A percentile compares a stretch with the other conserved stretches of the same genome.
Evolutionary conservation across 2,888 invertebrate species (phyloP).

Genomic region (Agrilus biguttatus): DNA sequence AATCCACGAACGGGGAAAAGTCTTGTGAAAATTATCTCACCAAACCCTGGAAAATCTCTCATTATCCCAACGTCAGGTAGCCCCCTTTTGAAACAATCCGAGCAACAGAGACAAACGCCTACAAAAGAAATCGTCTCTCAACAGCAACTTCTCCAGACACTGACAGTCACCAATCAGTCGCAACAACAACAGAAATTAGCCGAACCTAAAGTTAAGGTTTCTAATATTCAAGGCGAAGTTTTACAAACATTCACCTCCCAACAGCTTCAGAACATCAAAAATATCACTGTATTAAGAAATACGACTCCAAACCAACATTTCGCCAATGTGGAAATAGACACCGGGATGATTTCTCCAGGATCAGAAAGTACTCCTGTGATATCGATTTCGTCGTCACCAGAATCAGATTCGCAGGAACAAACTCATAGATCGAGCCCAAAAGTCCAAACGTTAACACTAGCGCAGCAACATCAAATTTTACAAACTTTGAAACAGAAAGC

Average conservation of each 20-base stretch:
- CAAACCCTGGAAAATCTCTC: conserved; percentile 30
- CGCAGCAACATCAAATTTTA: conserved; percentile 33
- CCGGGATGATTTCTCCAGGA: neutral
- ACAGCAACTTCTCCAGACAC: conserved; percentile 25
- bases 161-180: conserved; percentile 21
- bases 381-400: conserved; percentile 5
- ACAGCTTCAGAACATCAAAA: conserved; percentile 28
- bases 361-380: neutral
- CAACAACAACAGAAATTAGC: conserved; percentile 17
- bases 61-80: conserved; percentile 33
- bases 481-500: conserved; percentile 31
- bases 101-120: conserved; percentile 18
- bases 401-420: conserved; percentile 11
- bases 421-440: conserved; percentile 16
- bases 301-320: conserved; percentile 12
- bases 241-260: conserved; percentile 25
- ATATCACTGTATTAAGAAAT: conserved; percentile 24
- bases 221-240: conserved; percentile 23
- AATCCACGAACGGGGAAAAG: conserved; percentile 17
- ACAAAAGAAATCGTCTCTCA: conserved; percentile 15
- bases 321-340: too few relatives aligned
- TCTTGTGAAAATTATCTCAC: conserved; percentile 29
- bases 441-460: conserved; percentile 23
- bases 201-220: conserved; percentile 7
- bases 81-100: conserved; percentile 20